These are phyloP conservation scores for Momotus momota DNA, from an alignment of 2,797 vertebrate species.

Conservation along the genomic window DNA sequence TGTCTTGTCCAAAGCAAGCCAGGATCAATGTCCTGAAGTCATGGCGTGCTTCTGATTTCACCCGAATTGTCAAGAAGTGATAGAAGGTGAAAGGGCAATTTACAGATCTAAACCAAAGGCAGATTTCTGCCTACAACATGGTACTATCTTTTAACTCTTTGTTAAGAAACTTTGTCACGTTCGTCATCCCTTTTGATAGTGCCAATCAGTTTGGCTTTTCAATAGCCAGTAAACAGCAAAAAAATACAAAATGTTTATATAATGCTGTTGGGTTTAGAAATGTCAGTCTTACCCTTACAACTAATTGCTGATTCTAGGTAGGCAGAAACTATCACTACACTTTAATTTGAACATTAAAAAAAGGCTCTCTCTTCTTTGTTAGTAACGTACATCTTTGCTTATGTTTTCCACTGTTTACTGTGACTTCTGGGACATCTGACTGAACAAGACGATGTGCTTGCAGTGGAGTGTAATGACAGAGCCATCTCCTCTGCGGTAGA, in stretches of 20 bases:
- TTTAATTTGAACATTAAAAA: background rate
- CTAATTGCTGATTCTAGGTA: background rate
- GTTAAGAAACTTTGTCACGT: background rate
- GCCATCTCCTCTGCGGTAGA: fast-evolving
- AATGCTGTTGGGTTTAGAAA: background rate
- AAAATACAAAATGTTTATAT: background rate
- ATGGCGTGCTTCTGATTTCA: background rate
- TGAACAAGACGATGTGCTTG: background rate
- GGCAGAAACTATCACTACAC: background rate
- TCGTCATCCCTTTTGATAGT: background rate
- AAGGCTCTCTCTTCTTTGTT: background rate
- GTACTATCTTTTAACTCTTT: background rate
- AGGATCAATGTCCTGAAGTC: background rate
- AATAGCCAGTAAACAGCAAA: background rate
- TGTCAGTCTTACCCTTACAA: background rate
- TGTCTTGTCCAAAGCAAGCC: background rate
- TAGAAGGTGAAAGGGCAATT: background rate
- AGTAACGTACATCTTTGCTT: background rate
- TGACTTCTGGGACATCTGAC: background rate
- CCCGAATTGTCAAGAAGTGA: background rate
- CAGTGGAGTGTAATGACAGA: background rate
- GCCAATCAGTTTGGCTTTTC: background rate
- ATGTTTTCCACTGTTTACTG: background rate
- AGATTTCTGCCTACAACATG: background rate
- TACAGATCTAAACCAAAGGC: background rate